A percentile compares a stretch with the other conserved stretches of the same genome.
Conservation (phyloP, 2,113 vertebrate genomes). For the Parus major region DNA sequence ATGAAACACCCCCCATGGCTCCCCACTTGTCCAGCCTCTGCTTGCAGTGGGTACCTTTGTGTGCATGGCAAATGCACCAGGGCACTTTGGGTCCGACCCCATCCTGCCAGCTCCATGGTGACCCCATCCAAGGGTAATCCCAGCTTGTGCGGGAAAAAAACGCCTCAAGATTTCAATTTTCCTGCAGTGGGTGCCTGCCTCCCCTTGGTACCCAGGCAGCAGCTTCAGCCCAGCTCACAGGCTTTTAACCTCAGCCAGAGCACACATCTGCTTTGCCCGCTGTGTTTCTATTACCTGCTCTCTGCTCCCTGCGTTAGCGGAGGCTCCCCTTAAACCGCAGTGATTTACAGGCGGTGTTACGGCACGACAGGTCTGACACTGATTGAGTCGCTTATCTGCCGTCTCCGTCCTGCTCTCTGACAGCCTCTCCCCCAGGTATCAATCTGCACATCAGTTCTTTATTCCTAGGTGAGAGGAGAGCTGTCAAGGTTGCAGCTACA, state of each 20-base stretch:
- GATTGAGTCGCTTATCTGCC: slow-evolving; percentile 74
- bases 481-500: slow-evolving; percentile 58
- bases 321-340: neutral
- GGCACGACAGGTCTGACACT: slow-evolving; percentile 69
- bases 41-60: fast-evolving
- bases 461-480: slow-evolving; percentile 41
- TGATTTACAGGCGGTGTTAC: slow-evolving; percentile 64
- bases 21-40: neutral
- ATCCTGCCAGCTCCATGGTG: neutral
- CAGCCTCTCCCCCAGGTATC: slow-evolving; percentile 64
- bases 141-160: neutral
- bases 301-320: neutral
- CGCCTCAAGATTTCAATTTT: neutral
- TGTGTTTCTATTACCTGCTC: neutral
- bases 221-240: neutral
- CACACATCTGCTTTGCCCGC: neutral
- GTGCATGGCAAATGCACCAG: neutral
- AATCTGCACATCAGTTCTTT: slow-evolving; percentile 61
- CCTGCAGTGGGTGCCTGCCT: neutral
- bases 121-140: neutral
- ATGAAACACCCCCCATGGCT: neutral
- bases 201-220: neutral
- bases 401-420: slow-evolving; percentile 43
- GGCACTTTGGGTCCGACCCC: neutral
- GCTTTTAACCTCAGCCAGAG: neutral